Percentiles rank a stretch among this genome's conserved stretches.
Conservation (phyloP, 2,113 vertebrate genomes). For the Sphaerodactylus townsendi region DNA sequence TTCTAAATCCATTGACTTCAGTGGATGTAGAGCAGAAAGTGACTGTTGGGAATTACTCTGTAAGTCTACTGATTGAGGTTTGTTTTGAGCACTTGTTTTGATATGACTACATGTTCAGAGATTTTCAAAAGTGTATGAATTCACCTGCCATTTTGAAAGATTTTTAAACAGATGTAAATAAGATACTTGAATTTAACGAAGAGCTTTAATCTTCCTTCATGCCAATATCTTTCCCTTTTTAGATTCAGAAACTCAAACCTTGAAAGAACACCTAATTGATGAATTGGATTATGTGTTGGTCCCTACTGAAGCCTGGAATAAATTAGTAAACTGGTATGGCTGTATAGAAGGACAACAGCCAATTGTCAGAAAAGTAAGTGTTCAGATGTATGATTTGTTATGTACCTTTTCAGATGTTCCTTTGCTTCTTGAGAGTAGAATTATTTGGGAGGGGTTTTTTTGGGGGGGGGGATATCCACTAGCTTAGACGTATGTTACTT, state of each 20-base stretch:
- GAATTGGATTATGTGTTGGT: constrained; percentile 95
- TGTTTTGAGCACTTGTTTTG: background rate
- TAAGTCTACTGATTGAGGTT: background rate
- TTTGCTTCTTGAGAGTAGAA: background rate
- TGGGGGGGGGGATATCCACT: background rate
- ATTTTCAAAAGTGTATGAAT: too few relatives aligned
- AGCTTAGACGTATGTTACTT: background rate
- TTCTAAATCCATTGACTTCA: too few relatives aligned
- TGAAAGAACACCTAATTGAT: constrained; percentile 95
- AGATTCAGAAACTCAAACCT: constrained; percentile 88
- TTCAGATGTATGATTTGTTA: background rate
- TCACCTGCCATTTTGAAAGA: background rate
- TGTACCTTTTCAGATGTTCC: background rate
- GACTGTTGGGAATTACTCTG: too few relatives aligned
- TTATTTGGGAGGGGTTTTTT: background rate
- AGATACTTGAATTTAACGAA: background rate
- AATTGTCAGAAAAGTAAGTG: constrained; percentile 91
- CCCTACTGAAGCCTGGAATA: constrained; percentile 92
- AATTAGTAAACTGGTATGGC: constrained; percentile 89
- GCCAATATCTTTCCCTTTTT: background rate
- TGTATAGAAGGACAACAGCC: constrained; percentile 89
- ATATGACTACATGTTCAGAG: background rate
- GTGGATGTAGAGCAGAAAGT: too few relatives aligned
- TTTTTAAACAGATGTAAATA: background rate
- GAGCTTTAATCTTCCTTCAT: background rate